Evolutionary conservation across 2,888 invertebrate species (phyloP), one percentile per base, ranked within the genome.

Genomic region (Amphiduros pacificus): DNA sequence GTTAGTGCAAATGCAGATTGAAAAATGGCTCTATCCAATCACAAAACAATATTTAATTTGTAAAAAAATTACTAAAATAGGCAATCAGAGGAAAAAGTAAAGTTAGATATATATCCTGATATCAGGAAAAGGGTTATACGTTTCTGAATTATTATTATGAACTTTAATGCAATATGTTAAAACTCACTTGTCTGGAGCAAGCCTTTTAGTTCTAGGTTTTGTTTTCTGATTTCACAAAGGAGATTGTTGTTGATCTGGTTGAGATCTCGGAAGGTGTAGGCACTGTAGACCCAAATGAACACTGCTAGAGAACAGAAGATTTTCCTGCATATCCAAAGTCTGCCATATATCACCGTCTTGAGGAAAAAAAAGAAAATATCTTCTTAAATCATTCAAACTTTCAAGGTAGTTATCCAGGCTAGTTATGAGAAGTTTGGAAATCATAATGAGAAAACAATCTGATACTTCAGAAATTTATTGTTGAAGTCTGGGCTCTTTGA

Each of bases 311-410:
- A 60, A 32, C 82, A 74, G 58, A 83, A 83, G 6, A 78, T 60
- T 72, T 85, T 84, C 6, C 87, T 78, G 57, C 82, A 81, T 40
- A 79, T 73, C 84, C 85, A 85, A 61, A 86, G 78, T 65, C 82
- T 82, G 62, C 71, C 68, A 62, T 84, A 81, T 31, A 86, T 71
- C 53, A 77, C 71, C 31, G 78, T 78, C 78, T 85, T n/a, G n/a
- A n/a, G n/a, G n/a, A n/a, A n/a, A n/a, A 62, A 64, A 52, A 63
- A 60, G 60, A 55, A 17, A 44, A 49, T 29, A 22, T 20, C 9
- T 14, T 9, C 26, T 27, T 24, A 11, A 36, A 9, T 11, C 17
- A 36, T 11, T 36, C 11, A 36, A 9, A 36, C 9, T 11, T 36
- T 9, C 9, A 9, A 36, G 36, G 17, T 36, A 11, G 9, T 17